phyloP scores from a whole-genome alignment of 2,888 invertebrate species.

The Gryllus longicercus region DNA sequence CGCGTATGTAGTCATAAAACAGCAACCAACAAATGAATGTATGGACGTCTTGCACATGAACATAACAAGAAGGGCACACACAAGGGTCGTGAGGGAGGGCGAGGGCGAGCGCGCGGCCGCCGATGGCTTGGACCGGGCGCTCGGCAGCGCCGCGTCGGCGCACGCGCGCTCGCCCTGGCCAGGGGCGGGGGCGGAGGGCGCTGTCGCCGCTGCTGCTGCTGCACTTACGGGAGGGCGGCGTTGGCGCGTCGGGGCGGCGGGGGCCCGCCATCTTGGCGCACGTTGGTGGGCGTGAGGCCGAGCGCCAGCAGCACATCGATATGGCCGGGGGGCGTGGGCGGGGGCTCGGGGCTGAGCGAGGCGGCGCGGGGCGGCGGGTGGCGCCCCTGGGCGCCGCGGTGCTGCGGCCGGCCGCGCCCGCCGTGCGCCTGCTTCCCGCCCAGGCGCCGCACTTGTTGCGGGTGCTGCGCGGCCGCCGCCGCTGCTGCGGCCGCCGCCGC shows the following conservation, averaged over 20 bases:
- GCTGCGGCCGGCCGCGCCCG: conserved; percentile 19
- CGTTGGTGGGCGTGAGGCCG: conserved; percentile 52
- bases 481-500: conserved; percentile 31
- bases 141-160: background rate
- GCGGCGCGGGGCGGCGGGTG: conserved; percentile 20
- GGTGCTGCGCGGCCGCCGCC: background rate
- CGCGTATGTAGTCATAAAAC: no score
- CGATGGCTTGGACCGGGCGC: background rate
- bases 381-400: background rate
- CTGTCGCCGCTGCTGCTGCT: conserved; percentile 20
- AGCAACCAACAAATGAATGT: no score
- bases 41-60: no score
- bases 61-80: no score
- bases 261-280: conserved; percentile 35
- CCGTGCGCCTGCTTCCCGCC: conserved; percentile 11
- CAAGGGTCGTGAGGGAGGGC: no score
- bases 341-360: conserved; percentile 27
- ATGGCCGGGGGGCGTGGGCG: conserved; percentile 38
- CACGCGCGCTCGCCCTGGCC: conserved; percentile 18
- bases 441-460: background rate
- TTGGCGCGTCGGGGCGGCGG: conserved; percentile 11
- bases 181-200: conserved; percentile 19
- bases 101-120: background rate
- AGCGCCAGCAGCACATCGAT: conserved; percentile 56
- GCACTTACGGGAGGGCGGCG: conserved; percentile 27